Evolutionary conservation across 1,140 invertebrate species (phyloP), one percentile per base, ranked within the genome.

Genomic region (Zaprionus nigranus): DNA sequence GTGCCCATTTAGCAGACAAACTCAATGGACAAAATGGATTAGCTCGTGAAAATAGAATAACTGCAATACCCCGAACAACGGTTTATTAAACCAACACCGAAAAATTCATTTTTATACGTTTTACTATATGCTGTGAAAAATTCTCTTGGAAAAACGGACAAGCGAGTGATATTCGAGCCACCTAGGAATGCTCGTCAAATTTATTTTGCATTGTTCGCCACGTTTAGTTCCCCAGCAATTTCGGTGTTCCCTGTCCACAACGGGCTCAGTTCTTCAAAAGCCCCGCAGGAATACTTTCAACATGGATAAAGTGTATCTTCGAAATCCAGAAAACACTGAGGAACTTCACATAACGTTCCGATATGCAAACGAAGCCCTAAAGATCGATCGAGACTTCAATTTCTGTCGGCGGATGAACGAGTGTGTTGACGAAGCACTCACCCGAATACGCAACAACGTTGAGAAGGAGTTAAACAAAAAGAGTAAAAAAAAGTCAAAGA

Each of bases 371-470:
- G n/a, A 88, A n/a, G 71, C 82, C 0, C 56, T 93, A 1, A 92
- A 92, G 0, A 28, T 95, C 1, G 93, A 94, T 65, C 93, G 95
- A 49, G 94, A 95, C 59, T 97, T 96, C 73, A 96, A 96, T 91
- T 96, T 97, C 60, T 94, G 93, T 43, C 93, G 96, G 43, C 93
- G 93, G n/a, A 82, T 94, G 40, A 69, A 92, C 2, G 96, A 97
- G 92, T 93, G 80, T 13, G 85, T 96, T 13, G 90, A 93, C 38
- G 92, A 75, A 36, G 94, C 96, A 63, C 78, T 96, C 6, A 82
- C 78, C n/a, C 93, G 96, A 62, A 94, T 97, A 38, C 93, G 93
- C 11, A 92, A 78, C 0, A 97, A 96, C 90, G 85, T 97, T 26
- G 92, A 93, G 49, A 95, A 96, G 91, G 92, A 93, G 64, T 54